Percentiles rank a stretch among this genome's conserved stretches.
Conservation (phyloP, 2,797 vertebrate species). For the Anabacerthia variegaticeps region DNA sequence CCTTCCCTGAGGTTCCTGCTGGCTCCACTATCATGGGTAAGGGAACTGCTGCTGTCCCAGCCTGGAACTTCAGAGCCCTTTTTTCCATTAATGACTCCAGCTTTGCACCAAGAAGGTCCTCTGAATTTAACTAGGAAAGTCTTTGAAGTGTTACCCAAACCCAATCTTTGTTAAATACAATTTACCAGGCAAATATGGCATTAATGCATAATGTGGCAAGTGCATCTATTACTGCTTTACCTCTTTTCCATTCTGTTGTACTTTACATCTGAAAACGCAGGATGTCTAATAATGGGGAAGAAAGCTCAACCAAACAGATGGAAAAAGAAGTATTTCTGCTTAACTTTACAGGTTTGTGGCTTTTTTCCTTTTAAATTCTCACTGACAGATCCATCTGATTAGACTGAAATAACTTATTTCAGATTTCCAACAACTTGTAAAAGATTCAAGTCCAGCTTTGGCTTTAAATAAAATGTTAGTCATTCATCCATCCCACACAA, state of each 20-base stretch:
- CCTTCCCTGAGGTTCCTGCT: rapidly evolving
- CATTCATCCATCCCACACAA: neutral
- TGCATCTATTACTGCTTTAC: neutral
- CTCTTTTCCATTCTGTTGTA: neutral
- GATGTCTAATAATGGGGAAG: neutral
- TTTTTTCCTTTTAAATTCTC: neutral
- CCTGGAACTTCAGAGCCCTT: neutral
- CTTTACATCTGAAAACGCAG: neutral
- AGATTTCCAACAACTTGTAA: slow-evolving; percentile 2
- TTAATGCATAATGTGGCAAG: neutral
- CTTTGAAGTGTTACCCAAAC: neutral
- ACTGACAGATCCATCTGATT: neutral
- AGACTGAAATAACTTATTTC: neutral
- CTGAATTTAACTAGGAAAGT: neutral
- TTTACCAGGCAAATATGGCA: neutral
- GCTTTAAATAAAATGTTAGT: neutral
- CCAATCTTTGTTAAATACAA: neutral
- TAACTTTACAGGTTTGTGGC: neutral
- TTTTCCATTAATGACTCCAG: neutral
- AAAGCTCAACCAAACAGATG: neutral
- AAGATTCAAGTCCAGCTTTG: neutral
- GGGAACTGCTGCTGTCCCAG: neutral
- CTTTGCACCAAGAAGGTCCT: neutral
- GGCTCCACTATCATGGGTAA: neutral
- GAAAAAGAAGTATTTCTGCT: slow-evolving; percentile 7